These are phyloP conservation scores for Porites cylindrica DNA, from an alignment of 92 coral and sea anemone genomes.

Conservation along the genomic window DNA sequence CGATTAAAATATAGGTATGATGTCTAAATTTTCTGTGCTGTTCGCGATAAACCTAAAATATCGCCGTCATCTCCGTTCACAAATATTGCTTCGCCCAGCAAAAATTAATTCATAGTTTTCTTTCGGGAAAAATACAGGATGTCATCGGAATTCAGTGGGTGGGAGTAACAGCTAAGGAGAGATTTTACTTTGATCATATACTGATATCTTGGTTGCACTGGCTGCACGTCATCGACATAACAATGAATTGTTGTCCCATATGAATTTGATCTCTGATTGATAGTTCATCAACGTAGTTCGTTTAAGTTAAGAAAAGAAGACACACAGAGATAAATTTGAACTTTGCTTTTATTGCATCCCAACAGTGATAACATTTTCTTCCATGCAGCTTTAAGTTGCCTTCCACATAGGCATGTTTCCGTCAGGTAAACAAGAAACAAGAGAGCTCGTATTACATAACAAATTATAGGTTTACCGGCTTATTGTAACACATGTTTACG, in stretches of 20 bases:
- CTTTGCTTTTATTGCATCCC: too few relatives aligned
- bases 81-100: not conserved
- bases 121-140: not conserved
- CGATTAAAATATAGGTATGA: not conserved
- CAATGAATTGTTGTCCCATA: not conserved
- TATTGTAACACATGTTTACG: too few relatives aligned
- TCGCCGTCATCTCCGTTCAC: not conserved
- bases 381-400: not conserved
- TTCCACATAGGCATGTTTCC: not conserved
- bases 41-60: not conserved
- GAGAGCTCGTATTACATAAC: not conserved
- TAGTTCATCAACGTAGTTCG: not conserved
- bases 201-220: not conserved
- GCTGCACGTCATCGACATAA: not conserved
- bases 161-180: conserved; percentile 20
- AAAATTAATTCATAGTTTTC: not conserved
- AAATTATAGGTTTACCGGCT: not conserved
- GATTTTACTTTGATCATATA: conserved; percentile 8
- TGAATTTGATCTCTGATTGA: not conserved
- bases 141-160: not conserved
- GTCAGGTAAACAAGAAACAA: not conserved
- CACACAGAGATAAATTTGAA: not conserved
- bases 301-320: not conserved
- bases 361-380: too few relatives aligned
- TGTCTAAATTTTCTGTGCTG: not conserved